Percentiles rank a stretch among this genome's conserved stretches.
Evolutionary conservation across 2,888 invertebrate genomes (phyloP).

Genomic region (Lacanobia wlatinum): DNA sequence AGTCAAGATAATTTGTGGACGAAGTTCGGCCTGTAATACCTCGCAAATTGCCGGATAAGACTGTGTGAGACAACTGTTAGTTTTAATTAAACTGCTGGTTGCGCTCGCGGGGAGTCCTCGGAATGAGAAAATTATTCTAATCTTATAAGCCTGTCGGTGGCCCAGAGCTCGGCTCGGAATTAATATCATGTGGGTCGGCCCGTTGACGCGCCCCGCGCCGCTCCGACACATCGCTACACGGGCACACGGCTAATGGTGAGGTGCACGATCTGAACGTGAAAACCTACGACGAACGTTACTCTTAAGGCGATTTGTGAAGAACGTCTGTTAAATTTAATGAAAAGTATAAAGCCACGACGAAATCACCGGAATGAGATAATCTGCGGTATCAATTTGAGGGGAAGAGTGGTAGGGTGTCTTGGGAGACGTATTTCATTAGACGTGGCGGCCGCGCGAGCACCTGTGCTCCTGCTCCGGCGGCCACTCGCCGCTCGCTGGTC

Average conservation of each 20-base stretch:
- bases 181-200: slow-evolving; percentile 83
- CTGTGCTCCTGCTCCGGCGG: slow-evolving; percentile 69
- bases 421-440: slow-evolving; percentile 87
- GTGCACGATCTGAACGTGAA: slow-evolving; percentile 61
- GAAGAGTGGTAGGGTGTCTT: slow-evolving; percentile 77
- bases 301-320: slow-evolving; percentile 79
- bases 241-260: slow-evolving; percentile 20
- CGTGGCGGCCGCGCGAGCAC: slow-evolving; percentile 72
- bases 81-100: slow-evolving; percentile 91
- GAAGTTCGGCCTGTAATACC: slow-evolving; percentile 90
- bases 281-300: slow-evolving; percentile 65
- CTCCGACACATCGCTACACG: slow-evolving; percentile 45
- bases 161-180: slow-evolving; percentile 84
- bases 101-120: slow-evolving; percentile 86
- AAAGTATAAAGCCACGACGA: slow-evolving; percentile 83
- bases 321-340: slow-evolving; percentile 84
- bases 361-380: slow-evolving; percentile 84
- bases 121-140: slow-evolving; percentile 90
- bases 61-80: slow-evolving; percentile 91
- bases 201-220: slow-evolving; percentile 57
- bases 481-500: slow-evolving; percentile 45
- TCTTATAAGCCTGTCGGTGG: slow-evolving; percentile 89
- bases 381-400: slow-evolving; percentile 87
- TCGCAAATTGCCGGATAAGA: slow-evolving; percentile 91
- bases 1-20: slow-evolving; percentile 90